Percentiles rank a stretch among this genome's conserved stretches.
Conservation (phyloP, 1,140 invertebrate species). For the Apis dorsata region DNA sequence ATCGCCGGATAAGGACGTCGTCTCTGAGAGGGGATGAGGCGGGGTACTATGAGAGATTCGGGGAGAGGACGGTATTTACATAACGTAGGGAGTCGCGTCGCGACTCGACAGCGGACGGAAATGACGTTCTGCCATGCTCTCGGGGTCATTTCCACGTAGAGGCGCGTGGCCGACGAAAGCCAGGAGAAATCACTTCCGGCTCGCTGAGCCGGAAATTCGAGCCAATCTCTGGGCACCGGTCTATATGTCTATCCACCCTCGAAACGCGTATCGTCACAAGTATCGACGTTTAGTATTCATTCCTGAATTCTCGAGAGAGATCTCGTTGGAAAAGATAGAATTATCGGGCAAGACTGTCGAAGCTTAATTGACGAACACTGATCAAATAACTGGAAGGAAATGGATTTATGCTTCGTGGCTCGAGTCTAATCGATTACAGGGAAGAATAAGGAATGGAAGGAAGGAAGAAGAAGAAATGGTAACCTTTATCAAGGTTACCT, state of each 20-base stretch:
- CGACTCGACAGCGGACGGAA: slow-evolving; percentile 60
- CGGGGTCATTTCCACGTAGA: slow-evolving; percentile 67
- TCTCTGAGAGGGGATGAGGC: neutral
- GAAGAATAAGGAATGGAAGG: neutral
- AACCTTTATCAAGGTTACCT: neutral
- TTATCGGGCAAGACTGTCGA: slow-evolving; percentile 12
- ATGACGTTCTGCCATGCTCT: slow-evolving; percentile 62
- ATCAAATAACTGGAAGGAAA: slow-evolving; percentile 16
- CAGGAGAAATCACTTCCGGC: slow-evolving; percentile 67
- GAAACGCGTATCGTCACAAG: slow-evolving; percentile 36
- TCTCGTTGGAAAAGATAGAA: slow-evolving; percentile 24
- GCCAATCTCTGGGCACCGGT: slow-evolving; percentile 57
- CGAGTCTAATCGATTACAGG: slow-evolving; percentile 15
- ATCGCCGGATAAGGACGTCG: slow-evolving; percentile 11
- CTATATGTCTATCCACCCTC: slow-evolving; percentile 32
- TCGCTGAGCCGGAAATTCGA: slow-evolving; percentile 68
- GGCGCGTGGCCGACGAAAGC: slow-evolving; percentile 53
- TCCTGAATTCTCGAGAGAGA: slow-evolving; percentile 11
- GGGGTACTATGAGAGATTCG: neutral
- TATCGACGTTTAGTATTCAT: slow-evolving; percentile 48
- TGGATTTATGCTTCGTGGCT: slow-evolving; percentile 25
- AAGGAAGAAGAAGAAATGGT: neutral
- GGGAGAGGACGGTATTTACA: slow-evolving; percentile 48
- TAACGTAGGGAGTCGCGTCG: slow-evolving; percentile 55
- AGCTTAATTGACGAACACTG: slow-evolving; percentile 15